Percentiles rank a stretch among this genome's conserved stretches.
Evolutionary conservation across 2,888 invertebrate genomes (phyloP).

Genomic region (Erebia palarica): DNA sequence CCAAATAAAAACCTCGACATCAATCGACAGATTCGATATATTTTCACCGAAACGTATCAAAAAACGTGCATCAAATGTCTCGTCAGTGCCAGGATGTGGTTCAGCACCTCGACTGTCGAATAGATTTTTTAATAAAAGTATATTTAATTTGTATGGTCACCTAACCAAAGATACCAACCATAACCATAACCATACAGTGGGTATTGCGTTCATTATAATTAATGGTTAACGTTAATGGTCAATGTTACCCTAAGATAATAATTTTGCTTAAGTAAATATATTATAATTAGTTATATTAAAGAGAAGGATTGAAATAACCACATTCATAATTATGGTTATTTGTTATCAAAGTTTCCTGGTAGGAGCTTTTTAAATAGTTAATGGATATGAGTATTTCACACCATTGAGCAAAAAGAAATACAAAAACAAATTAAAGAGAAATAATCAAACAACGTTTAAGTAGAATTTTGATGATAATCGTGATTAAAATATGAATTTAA

Average conservation of each 20-base stretch:
- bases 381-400: background rate
- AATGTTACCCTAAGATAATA: too few relatives aligned
- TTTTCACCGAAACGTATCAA: slow-evolving; percentile 47
- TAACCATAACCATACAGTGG: too few relatives aligned
- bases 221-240: too few relatives aligned
- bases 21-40: slow-evolving; percentile 57
- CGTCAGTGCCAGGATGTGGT: slow-evolving; percentile 32
- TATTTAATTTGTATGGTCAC: background rate
- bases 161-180: background rate
- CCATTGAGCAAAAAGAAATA: background rate
- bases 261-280: too few relatives aligned
- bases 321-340: background rate
- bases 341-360: background rate
- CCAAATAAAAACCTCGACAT: slow-evolving; percentile 33
- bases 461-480: slow-evolving; percentile 3
- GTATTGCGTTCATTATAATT: background rate
- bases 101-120: background rate
- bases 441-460: background rate
- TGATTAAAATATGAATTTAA: slow-evolving; percentile 45
- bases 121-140: background rate
- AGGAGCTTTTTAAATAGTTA: too few relatives aligned
- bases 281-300: background rate
- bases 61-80: slow-evolving; percentile 27
- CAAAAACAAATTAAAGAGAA: background rate
- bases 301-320: background rate